Evolutionary conservation across 1,140 invertebrate genomes (phyloP), one percentile per base, ranked within the genome.

Genomic region (Tetramorium simillimum): DNA sequence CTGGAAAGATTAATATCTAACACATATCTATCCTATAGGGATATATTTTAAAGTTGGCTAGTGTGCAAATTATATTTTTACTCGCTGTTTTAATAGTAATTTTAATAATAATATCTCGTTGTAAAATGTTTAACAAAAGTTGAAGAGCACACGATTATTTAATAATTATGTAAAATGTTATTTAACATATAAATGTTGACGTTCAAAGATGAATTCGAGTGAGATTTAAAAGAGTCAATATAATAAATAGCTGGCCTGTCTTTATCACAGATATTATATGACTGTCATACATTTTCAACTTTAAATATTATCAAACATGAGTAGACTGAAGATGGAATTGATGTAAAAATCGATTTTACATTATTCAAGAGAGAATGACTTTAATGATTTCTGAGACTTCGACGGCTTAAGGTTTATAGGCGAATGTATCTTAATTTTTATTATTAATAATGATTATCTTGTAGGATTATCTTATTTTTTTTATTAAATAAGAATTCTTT

Each of bases 401-500:
- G 33, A 56, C 58, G 70, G 37, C 5, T 28, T 82, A 49, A 84
- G 14, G 33, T 75, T 73, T 58, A 24, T 56, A 2, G 69, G 69
- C 18, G 4, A 43, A 46, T 46, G 80, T 82, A 82, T 40, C 21
- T 82, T 49, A 84, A 73, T 33, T 84, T 62, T 75, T 73, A 49
- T 46, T 58, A 69, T 46, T 69, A 69, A 24, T 21, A 0, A 81
- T 10, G 4, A 40, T 49, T 37, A 43, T 67, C 18, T 80, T 18
- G 14, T 80, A 43, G 6, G 37, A n/a, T 24, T 6, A 14, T 16
- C 16, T 24, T 60, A 33, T 82, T 21, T 58, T 14, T 33, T 33
- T 33, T 9, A 43, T 43, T 28, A 62, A 67, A 40, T 49, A 43
- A 80, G 3, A 37, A 40, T 51, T 67, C 4, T 21, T 67, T 21